Conservation (phyloP, 2,888 invertebrate species). For the Metellina segmentata region DNA sequence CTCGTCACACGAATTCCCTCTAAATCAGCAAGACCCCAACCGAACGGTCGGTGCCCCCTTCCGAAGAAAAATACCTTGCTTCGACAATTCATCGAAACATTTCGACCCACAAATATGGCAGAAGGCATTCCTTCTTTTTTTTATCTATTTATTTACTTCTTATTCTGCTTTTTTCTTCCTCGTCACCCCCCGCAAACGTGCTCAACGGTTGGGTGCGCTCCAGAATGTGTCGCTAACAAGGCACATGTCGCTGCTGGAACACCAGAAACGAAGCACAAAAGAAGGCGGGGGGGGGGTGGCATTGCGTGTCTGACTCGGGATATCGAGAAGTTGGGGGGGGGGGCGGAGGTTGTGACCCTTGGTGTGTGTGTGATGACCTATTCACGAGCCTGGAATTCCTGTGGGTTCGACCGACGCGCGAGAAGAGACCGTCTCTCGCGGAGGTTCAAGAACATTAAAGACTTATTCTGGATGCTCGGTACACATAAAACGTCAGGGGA, state of each 20-base stretch:
- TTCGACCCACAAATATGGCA: not conserved
- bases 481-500: not conserved
- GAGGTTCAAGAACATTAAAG: not conserved
- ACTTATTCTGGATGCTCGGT: not conserved
- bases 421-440: not conserved
- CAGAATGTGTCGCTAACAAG: conserved; percentile 43
- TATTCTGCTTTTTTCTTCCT: conserved; percentile 1
- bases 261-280: not conserved
- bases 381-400: conserved; percentile 35
- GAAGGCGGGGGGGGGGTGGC: not conserved
- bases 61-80: not conserved
- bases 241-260: not conserved
- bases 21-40: not conserved
- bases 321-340: not conserved
- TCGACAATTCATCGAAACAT: conserved; percentile 10
- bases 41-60: not conserved
- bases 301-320: not conserved
- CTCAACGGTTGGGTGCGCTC: conserved; percentile 18
- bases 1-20: not conserved
- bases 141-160: not conserved
- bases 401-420: not conserved
- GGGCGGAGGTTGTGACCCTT: not conserved
- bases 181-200: not conserved
- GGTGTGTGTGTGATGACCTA: conserved; percentile 1
- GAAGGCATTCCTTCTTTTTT: not conserved